Evolutionary conservation across 2,888 invertebrate species (phyloP).

Genomic region (Adela reaumurella): DNA sequence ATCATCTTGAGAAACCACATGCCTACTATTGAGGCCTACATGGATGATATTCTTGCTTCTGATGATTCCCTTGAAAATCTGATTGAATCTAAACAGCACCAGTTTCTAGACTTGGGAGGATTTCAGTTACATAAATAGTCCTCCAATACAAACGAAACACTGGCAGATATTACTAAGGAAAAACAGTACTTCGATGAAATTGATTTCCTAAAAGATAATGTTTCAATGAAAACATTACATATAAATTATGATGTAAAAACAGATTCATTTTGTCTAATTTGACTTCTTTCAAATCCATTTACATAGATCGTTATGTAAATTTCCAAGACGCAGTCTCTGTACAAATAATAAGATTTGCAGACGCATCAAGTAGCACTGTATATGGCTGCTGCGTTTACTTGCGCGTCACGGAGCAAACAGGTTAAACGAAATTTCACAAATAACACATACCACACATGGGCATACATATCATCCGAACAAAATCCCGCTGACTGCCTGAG

Average conservation of each 20-base stretch:
- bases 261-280: slow-evolving; percentile 1
- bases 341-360: slow-evolving; percentile 10
- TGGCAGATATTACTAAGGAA: not conserved
- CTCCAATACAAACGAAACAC: not conserved
- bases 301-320: not conserved
- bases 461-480: too few species aligned
- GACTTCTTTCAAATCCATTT: slow-evolving; percentile 7
- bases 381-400: slow-evolving; percentile 12
- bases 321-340: not conserved
- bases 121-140: slow-evolving; percentile 1
- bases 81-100: not conserved
- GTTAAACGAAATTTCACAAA: slow-evolving; percentile 7
- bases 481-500: slow-evolving; percentile 10
- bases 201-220: not conserved
- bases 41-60: slow-evolving; percentile 8
- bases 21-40: too few species aligned
- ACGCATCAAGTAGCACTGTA: slow-evolving; percentile 8
- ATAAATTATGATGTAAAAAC: not conserved
- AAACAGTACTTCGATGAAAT: not conserved
- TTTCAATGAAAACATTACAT: not conserved
- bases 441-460: slow-evolving; percentile 9
- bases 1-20: slow-evolving; percentile 5
- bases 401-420: slow-evolving; percentile 1
- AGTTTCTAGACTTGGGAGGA: not conserved
- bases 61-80: not conserved